Evolutionary conservation across 2,888 invertebrate genomes (phyloP).

Genomic region (Drosophila conformis): DNA sequence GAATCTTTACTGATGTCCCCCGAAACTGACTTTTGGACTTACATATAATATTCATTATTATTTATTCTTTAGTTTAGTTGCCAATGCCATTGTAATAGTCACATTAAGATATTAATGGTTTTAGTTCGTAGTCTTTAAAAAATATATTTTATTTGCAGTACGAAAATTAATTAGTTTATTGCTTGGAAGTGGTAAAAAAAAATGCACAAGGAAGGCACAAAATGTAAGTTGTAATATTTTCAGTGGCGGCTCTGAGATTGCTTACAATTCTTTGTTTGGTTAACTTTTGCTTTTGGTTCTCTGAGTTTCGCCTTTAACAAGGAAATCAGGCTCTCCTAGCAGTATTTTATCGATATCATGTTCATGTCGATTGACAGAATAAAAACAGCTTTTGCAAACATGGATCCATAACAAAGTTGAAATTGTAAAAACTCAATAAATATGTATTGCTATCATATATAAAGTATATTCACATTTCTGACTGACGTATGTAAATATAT

Average conservation of each 20-base stretch:
- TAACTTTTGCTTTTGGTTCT: background rate
- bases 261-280: background rate
- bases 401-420: background rate
- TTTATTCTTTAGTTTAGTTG: slow-evolving; percentile 51
- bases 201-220: background rate
- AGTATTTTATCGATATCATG: background rate
- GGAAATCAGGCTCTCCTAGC: background rate
- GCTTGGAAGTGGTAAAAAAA: background rate
- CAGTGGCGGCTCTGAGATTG: background rate
- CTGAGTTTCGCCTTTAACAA: background rate
- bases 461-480: background rate
- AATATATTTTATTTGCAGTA: slow-evolving; percentile 30
- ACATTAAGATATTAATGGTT: slow-evolving; percentile 18
- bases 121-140: slow-evolving; percentile 31
- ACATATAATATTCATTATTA: slow-evolving; percentile 21
- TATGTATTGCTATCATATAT: background rate
- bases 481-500: background rate
- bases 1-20: slow-evolving; percentile 61
- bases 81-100: slow-evolving; percentile 57
- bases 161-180: slow-evolving; percentile 18
- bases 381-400: background rate
- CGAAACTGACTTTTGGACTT: background rate
- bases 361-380: background rate
- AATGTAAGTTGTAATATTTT: background rate
- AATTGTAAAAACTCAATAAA: background rate